A percentile compares a stretch with the other conserved stretches of the same genome.
Evolutionary conservation across 92 coral and sea anemone genomes (phyloP).

Genomic region (Phymanthus crucifer): DNA sequence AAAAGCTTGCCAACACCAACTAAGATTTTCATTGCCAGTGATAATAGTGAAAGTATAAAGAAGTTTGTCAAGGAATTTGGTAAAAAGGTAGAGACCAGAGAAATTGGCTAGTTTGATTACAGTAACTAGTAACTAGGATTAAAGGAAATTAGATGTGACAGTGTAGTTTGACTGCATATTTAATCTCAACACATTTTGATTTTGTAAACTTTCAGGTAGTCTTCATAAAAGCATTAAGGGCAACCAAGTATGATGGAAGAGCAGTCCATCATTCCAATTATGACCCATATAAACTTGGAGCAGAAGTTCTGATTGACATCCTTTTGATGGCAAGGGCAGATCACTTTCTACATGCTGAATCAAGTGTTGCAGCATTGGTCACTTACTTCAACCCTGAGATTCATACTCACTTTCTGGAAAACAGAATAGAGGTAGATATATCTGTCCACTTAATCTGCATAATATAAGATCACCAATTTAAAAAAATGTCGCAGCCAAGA

Average conservation of each 20-base stretch:
- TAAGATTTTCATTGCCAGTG: constrained; percentile 70
- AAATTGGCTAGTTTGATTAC: no score
- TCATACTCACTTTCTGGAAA: constrained; percentile 54
- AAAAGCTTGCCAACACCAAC: constrained; percentile 51
- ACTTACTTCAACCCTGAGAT: constrained; percentile 69
- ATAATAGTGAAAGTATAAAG: constrained; percentile 56
- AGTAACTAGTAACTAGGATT: no score
- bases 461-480: no score
- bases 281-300: constrained; percentile 47
- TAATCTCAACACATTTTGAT: neutral
- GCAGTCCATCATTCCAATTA: constrained; percentile 13
- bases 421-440: neutral
- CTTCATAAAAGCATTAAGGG: constrained; percentile 47
- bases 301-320: constrained; percentile 64
- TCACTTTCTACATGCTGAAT: constrained; percentile 70
- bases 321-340: constrained; percentile 65
- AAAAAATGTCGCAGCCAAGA: no score
- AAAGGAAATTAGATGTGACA: no score
- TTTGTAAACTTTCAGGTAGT: constrained; percentile 8
- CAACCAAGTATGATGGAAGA: constrained; percentile 18
- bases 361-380: constrained; percentile 73
- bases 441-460: no score
- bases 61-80: constrained; percentile 61
- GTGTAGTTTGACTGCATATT: neutral
- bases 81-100: constrained; percentile 39